Base-by-base conservation (phyloP, 2,888 invertebrate genomes). In the Euproctis similis region DNA sequence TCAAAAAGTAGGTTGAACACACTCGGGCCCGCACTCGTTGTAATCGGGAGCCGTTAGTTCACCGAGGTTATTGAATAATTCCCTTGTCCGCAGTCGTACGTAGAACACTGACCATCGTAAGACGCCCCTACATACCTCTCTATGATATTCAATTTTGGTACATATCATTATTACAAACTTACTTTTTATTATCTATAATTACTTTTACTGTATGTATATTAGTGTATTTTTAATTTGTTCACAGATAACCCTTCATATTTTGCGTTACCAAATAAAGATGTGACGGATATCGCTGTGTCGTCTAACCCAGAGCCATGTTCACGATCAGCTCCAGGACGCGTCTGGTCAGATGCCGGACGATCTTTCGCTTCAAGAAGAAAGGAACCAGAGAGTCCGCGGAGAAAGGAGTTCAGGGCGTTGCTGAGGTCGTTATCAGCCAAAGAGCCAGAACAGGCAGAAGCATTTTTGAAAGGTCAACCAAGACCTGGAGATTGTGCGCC, bases 211-310 rank as follows among this genome's bases (percentile, higher is more conserved):
- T 9, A 9, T 21, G 11, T 4, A 23, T 12, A 23, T 13, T 12
- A 33, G 21, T 28, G 3, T 19, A 28, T 39, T 52, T n/a, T n/a
- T n/a, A n/a, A n/a, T n/a, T n/a, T n/a, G n/a, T 67, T 84, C 87
- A 49, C 87, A 92, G 92, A 92, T 78, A 92, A 92, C 72, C 92
- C 92, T 24, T 92, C 92, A 39, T 92, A 92, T 68, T 92, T 92
- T 70, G 87, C 90, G 55, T 73, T 91, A 53, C 86, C 87, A 44
- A 84, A 87, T 57, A 85, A 80, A 44, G 75, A 81, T 67, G 74
- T 72, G 30, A 50, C 73, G 4, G 75, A 78, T 32, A 65, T 58
- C 43, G 59, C 59, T 12, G 69, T 66, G 13, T 41, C 65, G 8
- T 36, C 48, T n/a, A 44, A 70, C 70, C 82, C 88, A 32, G 88